These are phyloP conservation scores for Oopsacas minuta DNA, from an alignment of 37 sponge, comb jelly and placozoan genomes.

Conservation along the genomic window DNA sequence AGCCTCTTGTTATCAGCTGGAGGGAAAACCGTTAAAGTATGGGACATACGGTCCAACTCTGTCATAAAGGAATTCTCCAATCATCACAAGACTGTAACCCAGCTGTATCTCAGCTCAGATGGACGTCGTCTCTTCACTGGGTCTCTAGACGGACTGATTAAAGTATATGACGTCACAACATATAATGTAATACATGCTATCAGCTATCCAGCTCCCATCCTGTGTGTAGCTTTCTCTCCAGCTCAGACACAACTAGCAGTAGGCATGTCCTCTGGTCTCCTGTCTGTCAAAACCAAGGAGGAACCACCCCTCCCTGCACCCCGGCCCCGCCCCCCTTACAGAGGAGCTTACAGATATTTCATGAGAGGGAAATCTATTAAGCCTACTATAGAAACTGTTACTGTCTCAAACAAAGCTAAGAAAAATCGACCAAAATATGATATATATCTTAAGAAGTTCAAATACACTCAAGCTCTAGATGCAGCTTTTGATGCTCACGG, in stretches of 20 bases:
- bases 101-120: slow-evolving; percentile 56
- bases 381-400: slow-evolving; percentile 40
- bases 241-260: slow-evolving; percentile 73
- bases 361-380: slow-evolving; percentile 42
- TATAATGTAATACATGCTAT: slow-evolving; percentile 71
- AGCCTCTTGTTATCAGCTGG: slow-evolving; percentile 61
- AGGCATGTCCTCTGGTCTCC: slow-evolving; percentile 68
- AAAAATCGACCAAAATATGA: slow-evolving; percentile 44
- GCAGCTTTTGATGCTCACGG: slow-evolving; percentile 44
- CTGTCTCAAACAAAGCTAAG: slow-evolving; percentile 32
- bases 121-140: slow-evolving; percentile 70
- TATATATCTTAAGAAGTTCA: slow-evolving; percentile 51
- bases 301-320: slow-evolving; percentile 6
- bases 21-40: slow-evolving; percentile 66
- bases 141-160: slow-evolving; percentile 65
- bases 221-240: slow-evolving; percentile 71
- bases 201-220: slow-evolving; percentile 78
- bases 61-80: slow-evolving; percentile 60
- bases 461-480: slow-evolving; percentile 75
- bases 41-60: slow-evolving; percentile 73
- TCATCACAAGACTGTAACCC: slow-evolving; percentile 93
- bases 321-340: slow-evolving; percentile 1
- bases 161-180: slow-evolving; percentile 70
- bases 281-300: slow-evolving; percentile 49
- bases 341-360: slow-evolving; percentile 60